Base-by-base conservation (phyloP, 2,797 vertebrate species). In the Ispidina lecontei region DNA sequence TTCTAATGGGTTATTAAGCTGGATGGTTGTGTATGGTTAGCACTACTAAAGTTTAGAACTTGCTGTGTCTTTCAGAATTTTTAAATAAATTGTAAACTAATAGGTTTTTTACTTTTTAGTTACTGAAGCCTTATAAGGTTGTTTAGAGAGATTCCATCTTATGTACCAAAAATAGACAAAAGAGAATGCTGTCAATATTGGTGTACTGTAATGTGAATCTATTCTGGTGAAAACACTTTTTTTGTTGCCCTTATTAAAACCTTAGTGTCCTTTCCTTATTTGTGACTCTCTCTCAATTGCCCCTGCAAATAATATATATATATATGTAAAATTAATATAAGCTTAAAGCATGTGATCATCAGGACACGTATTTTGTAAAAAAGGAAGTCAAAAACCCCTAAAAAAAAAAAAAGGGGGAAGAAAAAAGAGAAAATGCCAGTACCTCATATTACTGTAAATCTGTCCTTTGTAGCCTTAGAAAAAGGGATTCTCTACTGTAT, bases 81-180 rank as follows among this genome's bases (percentile, higher is more conserved):
- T 98, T 97, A 97, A 98, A 97, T 94, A 84, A 97, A 97, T 95
- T 98, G 97, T 98, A 98, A 98, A 98, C 97, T 98, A 98, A 97
- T 98, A 98, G 98, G 91, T 97, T 96, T 97, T 98, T 97, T 97
- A 97, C 86, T 84, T 97, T 97, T 97, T 97, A 97, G 97, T 98
- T 97, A 96, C 94, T 96, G 96, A 97, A 98, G 97, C 98, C 97
- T 97, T 98, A 98, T 94, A 92, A 97, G 97, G 96, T 97, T 96
- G 91, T 97, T 96, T 97, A 98, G 97, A 97, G 91, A 97, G 95
- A 97, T 96, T 93, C 93, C 97, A 97, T 97, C 97, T 97, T 97
- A 96, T 98, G 98, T 98, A 98, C 98, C 98, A 98, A 98, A 98
- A 98, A 98, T 96, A 98, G 98, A 96, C 94, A 88, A 96, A 95